Evolutionary conservation across 1,140 invertebrate genomes (phyloP), one percentile per base, ranked within the genome.

Genomic region (Lucilia cuprina): DNA sequence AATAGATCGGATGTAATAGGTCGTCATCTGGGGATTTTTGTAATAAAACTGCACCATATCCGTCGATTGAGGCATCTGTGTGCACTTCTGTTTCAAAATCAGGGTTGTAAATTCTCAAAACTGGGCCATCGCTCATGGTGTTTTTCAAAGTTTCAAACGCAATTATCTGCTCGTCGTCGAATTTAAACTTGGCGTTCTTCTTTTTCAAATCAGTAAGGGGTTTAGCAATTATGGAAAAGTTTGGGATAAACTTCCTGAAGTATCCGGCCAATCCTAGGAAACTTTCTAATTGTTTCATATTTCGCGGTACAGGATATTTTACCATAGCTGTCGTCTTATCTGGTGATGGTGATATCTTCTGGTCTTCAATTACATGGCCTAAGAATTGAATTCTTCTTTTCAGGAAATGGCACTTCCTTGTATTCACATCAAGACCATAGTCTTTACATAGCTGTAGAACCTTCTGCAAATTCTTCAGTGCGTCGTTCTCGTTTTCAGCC

Each of bases 1-100:
- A 87, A 85, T 89, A 87, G 84, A 89, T 82, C 84, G 89, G 88
- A 92, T 91, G 93, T 87, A 93, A 90, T 82, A 87, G 85, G 85
- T 89, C 87, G 49, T 88, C 85, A 1, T 85, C 74, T 19, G 82
- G 25, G 14, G 55, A 49, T 83, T 84, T 88, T 86, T 92, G 90
- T 17, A 88, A 84, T n/a, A 90, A 25, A 0, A 89, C 84, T 12
- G 88, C 87, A n/a, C 88, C 87, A 55, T 88, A 89, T 30, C n/a
- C n/a, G n/a, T 84, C 84, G n/a, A 55, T 41, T 84, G 86, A 88
- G 0, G 88, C 89, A 86, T 90, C 90, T 0, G 89, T 90, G 84
- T 91, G 90, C 0, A 91, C 49, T 84, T 91, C 89, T 5, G 89
- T 89, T 10, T 86, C 86, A 34, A 75, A 50, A 17, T 74, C 49